phyloP scores from a whole-genome alignment of 1,140 invertebrate species.

The Habropoda laboriosa region DNA sequence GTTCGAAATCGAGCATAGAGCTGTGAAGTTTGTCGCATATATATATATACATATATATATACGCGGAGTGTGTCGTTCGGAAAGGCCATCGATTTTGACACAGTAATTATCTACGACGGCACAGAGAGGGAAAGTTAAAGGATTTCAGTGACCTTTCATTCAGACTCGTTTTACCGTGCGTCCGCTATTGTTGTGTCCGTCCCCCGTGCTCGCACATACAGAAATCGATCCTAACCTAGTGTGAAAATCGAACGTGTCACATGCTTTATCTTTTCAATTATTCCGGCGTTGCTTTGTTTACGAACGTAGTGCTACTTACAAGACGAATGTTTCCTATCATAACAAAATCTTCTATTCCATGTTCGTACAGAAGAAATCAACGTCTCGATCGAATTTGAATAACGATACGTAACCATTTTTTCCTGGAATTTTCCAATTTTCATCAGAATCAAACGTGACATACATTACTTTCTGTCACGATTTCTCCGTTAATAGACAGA shows the following conservation, averaged over 20 bases:
- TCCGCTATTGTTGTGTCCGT: not conserved
- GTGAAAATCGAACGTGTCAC: not conserved
- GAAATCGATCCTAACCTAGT: not conserved
- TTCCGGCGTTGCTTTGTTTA: not conserved
- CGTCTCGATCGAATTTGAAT: not conserved
- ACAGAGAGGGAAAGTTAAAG: constrained; percentile 15
- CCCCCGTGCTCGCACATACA: not conserved
- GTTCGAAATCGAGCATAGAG: not conserved
- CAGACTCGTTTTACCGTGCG: not conserved
- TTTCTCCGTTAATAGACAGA: no score
- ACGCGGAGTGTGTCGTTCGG: not conserved
- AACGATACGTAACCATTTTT: no score
- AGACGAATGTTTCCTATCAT: not conserved
- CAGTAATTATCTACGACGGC: not conserved
- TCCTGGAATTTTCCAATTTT: no score
- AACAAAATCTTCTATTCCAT: no score
- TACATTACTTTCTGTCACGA: no score
- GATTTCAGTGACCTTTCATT: constrained; percentile 31
- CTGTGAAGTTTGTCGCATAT: no score
- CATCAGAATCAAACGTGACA: no score
- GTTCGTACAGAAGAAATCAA: not conserved
- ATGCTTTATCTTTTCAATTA: not conserved
- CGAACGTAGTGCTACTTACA: not conserved
- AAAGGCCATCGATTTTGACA: constrained; percentile 18
- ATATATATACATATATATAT: no score